Conservation (phyloP, 2,113 vertebrate species). For the Mandrillus leucophaeus region DNA sequence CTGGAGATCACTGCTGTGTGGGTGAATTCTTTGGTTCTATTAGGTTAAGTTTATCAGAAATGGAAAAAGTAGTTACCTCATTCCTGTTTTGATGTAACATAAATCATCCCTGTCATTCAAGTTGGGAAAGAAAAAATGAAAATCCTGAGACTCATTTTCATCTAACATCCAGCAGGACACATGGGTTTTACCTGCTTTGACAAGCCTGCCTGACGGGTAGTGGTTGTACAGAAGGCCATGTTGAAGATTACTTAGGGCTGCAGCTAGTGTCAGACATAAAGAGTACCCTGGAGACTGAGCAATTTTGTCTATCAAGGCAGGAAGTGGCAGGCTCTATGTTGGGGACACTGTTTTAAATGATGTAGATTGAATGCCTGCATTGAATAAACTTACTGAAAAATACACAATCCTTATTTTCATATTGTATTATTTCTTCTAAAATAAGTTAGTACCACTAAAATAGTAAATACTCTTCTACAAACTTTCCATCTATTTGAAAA, state of each 20-base stretch:
- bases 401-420: background rate
- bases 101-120: background rate
- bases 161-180: background rate
- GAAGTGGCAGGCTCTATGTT: background rate
- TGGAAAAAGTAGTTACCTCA: background rate
- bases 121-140: background rate
- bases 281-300: background rate
- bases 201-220: background rate
- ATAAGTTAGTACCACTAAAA: background rate
- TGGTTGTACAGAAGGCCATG: background rate
- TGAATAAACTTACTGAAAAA: background rate
- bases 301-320: background rate
- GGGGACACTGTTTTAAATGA: background rate
- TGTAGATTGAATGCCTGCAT: background rate
- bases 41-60: background rate
- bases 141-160: background rate
- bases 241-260: background rate
- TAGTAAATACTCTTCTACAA: background rate
- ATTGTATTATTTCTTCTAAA: background rate
- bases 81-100: background rate
- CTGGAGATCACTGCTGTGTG: background rate
- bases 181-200: background rate
- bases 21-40: background rate
- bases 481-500: background rate
- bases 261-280: background rate